A percentile compares a stretch with the other conserved stretches of the same genome.
Conservation (phyloP, 2,113 vertebrate genomes). For the Probosciger aterrimus region DNA sequence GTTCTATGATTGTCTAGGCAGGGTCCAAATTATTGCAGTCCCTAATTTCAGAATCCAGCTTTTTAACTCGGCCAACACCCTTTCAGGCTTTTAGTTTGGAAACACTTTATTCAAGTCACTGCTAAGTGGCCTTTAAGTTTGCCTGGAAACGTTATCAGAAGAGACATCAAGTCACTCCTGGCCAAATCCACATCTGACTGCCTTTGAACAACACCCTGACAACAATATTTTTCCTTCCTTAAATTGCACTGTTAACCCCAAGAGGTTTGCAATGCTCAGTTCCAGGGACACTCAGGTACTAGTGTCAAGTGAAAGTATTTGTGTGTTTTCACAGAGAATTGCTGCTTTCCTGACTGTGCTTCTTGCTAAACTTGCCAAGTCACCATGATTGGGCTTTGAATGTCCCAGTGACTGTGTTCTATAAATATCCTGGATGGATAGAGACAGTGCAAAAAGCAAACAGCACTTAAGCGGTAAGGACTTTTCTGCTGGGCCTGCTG, state of each 20-base stretch:
- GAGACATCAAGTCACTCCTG: background rate
- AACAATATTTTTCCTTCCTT: background rate
- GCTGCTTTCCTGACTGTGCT: rapidly evolving
- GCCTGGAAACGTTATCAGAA: background rate
- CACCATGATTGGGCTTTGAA: background rate
- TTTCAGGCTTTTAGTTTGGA: background rate
- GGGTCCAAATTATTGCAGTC: background rate
- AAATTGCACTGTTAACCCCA: background rate
- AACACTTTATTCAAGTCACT: background rate
- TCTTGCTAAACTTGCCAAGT: background rate
- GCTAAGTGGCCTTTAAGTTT: background rate
- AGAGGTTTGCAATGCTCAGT: background rate
- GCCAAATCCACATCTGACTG: background rate
- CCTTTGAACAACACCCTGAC: background rate
- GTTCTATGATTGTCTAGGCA: background rate
- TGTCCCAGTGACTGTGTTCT: background rate
- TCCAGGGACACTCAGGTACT: background rate
- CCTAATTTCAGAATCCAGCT: background rate
- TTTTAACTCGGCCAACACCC: background rate
- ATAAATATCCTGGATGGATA: conserved; percentile 22
- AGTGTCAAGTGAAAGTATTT: background rate
- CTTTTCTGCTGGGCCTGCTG: background rate
- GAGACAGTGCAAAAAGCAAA: background rate
- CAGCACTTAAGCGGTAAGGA: background rate
- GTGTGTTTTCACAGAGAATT: background rate